Conservation (phyloP, 2,888 invertebrate genomes). For the Himalopsyche tibetana region DNA sequence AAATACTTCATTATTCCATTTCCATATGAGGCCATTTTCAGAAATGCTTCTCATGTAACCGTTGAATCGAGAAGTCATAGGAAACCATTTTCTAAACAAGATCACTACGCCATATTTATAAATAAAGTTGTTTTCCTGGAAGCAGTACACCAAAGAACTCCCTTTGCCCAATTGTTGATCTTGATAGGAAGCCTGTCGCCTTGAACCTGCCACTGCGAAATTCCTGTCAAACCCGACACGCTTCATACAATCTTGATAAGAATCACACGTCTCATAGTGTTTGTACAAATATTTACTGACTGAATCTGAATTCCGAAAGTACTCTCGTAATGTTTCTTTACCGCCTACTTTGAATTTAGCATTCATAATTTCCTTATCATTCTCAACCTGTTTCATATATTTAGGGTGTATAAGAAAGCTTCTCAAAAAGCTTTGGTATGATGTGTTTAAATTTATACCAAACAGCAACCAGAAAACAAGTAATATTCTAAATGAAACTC, state of each 20-base stretch:
- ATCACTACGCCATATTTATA: conserved; percentile 76
- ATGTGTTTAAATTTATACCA: conserved; percentile 75
- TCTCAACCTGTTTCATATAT: conserved; percentile 76
- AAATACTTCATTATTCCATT: conserved; percentile 75
- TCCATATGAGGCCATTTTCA: conserved; percentile 75
- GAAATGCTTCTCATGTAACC: conserved; percentile 74
- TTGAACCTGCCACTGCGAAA: conserved; percentile 74
- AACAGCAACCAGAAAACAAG: conserved; percentile 75
- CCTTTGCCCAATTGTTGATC: conserved; percentile 74
- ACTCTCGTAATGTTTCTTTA: conserved; percentile 66
- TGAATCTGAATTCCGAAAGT: conserved; percentile 69
- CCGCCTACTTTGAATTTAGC: conserved; percentile 74
- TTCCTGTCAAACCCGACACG: conserved; percentile 72
- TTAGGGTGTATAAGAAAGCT: conserved; percentile 76
- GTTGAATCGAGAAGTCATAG: conserved; percentile 73
- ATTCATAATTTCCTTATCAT: conserved; percentile 73
- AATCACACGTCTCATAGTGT: conserved; percentile 72
- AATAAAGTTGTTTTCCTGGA: conserved; percentile 73
- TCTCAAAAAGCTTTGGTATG: conserved; percentile 76
- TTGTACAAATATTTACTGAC: conserved; percentile 74
- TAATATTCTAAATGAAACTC: conserved; percentile 72
- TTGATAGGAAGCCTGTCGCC: conserved; percentile 74
- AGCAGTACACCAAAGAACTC: conserved; percentile 73
- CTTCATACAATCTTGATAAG: conserved; percentile 72
- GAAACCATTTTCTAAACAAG: conserved; percentile 74